Evolutionary conservation across 2,888 invertebrate species (phyloP).

Genomic region (Patella caerulea): DNA sequence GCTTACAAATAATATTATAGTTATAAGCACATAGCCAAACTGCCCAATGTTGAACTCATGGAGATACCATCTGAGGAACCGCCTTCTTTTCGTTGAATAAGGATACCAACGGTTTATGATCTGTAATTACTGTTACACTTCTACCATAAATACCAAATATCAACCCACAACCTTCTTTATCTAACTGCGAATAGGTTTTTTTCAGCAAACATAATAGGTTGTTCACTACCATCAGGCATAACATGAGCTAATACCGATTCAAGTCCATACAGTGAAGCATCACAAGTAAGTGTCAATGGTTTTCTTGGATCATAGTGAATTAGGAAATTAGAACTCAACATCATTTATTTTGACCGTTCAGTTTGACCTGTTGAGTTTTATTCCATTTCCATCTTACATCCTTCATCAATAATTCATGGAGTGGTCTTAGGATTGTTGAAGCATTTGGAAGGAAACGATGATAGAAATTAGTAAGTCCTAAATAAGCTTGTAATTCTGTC

Average conservation of each 20-base stretch:
- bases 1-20: too few relatives aligned
- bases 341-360: slow-evolving; percentile 35
- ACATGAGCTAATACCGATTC: slow-evolving; percentile 45
- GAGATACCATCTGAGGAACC: not conserved
- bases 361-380: slow-evolving; percentile 3
- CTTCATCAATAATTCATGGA: slow-evolving; percentile 32
- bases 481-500: slow-evolving; percentile 45
- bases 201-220: slow-evolving; percentile 25
- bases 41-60: too few relatives aligned
- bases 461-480: slow-evolving; percentile 12
- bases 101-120: slow-evolving; percentile 17
- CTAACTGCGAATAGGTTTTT: not conserved
- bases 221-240: slow-evolving; percentile 23
- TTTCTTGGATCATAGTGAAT: slow-evolving; percentile 49
- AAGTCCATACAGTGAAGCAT: slow-evolving; percentile 66
- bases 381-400: slow-evolving; percentile 39
- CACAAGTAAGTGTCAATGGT: slow-evolving; percentile 61
- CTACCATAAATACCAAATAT: too few relatives aligned
- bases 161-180: not conserved
- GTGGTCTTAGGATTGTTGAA: slow-evolving; percentile 19
- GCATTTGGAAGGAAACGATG: slow-evolving; percentile 18
- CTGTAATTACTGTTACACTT: slow-evolving; percentile 13
- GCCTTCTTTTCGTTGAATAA: slow-evolving; percentile 13
- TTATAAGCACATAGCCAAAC: too few relatives aligned
- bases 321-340: slow-evolving; percentile 42